Evolutionary conservation across 2,113 vertebrate species (phyloP).

Genomic region (Mesoclemmys tuberculata): DNA sequence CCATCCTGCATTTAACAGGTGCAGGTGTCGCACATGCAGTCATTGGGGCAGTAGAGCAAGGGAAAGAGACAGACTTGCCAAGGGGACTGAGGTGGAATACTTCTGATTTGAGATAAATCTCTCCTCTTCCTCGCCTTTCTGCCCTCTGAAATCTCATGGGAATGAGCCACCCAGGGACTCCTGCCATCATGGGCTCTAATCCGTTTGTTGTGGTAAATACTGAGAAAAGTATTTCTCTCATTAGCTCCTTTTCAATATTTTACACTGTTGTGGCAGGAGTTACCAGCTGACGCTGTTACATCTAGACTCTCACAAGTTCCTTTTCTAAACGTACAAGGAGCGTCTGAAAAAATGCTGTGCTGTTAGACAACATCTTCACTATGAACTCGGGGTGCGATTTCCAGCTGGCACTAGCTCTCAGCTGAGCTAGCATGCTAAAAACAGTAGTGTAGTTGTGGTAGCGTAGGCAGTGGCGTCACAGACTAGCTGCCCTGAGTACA

Average conservation of each 20-base stretch:
- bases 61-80: not conserved
- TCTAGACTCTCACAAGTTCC: not conserved
- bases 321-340: not conserved
- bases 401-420: no score
- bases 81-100: not conserved
- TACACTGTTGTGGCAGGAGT: not conserved
- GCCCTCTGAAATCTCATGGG: not conserved
- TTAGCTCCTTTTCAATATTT: not conserved
- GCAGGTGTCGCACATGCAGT: not conserved
- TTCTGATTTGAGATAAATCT: not conserved
- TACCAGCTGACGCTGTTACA: not conserved
- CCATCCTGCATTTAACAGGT: not conserved
- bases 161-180: not conserved
- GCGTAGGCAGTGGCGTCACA: no score
- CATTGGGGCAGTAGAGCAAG: rapidly evolving
- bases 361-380: no score
- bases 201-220: not conserved
- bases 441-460: no score
- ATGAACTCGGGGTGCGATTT: no score
- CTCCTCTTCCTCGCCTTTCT: not conserved
- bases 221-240: not conserved
- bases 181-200: not conserved
- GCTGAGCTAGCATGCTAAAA: no score
- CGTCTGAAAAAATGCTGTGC: no score
- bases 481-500: no score